Base-by-base conservation (phyloP, 2,113 vertebrate species). In the Dolichallabes microphthalmus region DNA sequence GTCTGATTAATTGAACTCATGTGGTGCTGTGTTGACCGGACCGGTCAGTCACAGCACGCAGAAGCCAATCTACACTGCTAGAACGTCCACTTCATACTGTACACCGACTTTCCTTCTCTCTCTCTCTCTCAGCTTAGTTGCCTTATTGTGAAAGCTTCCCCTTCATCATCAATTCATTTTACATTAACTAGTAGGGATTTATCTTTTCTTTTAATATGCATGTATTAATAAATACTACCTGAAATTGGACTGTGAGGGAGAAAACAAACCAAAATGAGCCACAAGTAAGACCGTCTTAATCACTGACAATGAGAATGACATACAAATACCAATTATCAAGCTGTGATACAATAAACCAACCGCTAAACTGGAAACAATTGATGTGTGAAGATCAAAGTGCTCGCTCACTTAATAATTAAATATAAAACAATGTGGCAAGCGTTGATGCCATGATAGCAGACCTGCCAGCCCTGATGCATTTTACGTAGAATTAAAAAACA, bases 111-210 rank as follows among this genome's bases (percentile, higher is more conserved):
- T 85, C 82, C 60, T 63, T 73, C 45, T 27, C 50, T 75, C 39
- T 15, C 60, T 68, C 74, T 69, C 66, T 66, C 81, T 85, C 81
- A 85, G 85, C 82, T 82, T 87, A 78, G 79, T 83, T 90, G 86
- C 88, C 86, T 86, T 89, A 86, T 76, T 83, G 86, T 89, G 73
- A 87, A 85, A 80, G 82, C 81, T 84, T 80, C 35, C n/a, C 64
- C n/a, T 52, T 17, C 25, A 71, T 84, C 4, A 66, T 68, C 75
- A 35, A 68, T 35, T 52, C 14, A 71, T 39, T 39, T 66, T 32
- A 85, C 80, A 32, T 52, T 60, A 35, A 69, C 32, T 60, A 57
- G 79, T 17, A 53, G 2, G 19, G 1, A 60, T 79, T 22, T 60
- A 55, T 52, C 20, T 6, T 80, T 63, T 63, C 45, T 45, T 50